Evolutionary conservation across 2,797 vertebrate genomes (phyloP).

Genomic region (Acrocephalus scirpaceus): DNA sequence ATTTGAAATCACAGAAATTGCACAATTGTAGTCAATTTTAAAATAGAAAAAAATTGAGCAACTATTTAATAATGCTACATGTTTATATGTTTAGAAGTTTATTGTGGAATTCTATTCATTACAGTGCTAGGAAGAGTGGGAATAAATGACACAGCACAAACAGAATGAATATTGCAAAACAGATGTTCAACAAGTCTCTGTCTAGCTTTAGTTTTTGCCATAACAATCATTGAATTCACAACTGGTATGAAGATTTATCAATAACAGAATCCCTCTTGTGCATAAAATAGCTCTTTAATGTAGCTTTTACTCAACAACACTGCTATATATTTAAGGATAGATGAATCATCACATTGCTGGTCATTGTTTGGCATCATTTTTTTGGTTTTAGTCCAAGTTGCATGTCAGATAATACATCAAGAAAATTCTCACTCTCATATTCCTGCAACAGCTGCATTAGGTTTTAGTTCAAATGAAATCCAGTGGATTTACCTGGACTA

Average conservation of each 20-base stretch:
- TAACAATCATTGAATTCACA: conserved; percentile 34
- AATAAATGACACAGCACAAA: conserved; percentile 10
- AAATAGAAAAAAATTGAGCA: background rate
- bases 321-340: conserved; percentile 14
- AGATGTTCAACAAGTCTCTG: conserved; percentile 36
- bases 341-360: conserved; percentile 10
- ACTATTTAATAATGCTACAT: background rate
- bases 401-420: background rate
- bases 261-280: background rate
- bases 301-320: background rate
- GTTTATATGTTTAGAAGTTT: background rate
- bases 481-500: background rate
- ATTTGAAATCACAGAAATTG: background rate
- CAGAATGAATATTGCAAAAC: conserved; percentile 5
- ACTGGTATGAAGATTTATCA: conserved; percentile 27
- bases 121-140: background rate
- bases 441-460: background rate
- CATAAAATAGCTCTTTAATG: conserved; percentile 4
- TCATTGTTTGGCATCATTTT: background rate
- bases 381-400: background rate
- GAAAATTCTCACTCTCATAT: conserved; percentile 7
- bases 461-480: background rate
- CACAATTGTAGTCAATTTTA: background rate
- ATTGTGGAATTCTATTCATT: background rate
- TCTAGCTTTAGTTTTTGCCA: background rate